Conservation (phyloP, 23 tunicate genomes). For the Oikopleura vanhoeffeni region DNA sequence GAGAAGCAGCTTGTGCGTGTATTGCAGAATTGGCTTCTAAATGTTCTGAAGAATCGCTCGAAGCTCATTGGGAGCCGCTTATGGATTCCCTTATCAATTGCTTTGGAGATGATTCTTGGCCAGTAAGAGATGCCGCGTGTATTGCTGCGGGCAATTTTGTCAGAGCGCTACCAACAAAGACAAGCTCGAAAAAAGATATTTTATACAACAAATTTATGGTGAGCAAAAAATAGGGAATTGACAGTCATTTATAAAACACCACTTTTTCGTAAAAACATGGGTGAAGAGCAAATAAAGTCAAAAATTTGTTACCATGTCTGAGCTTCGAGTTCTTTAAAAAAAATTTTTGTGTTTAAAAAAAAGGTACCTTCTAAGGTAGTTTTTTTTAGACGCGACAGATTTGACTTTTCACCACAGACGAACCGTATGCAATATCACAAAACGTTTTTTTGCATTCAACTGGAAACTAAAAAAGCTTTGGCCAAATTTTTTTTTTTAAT, state of each 20-base stretch:
- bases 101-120: constrained; percentile 89
- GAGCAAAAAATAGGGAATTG: neutral
- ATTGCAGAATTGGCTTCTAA: constrained; percentile 58
- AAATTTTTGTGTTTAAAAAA: no score
- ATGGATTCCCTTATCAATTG: constrained; percentile 37
- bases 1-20: constrained; percentile 94
- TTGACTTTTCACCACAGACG: no score
- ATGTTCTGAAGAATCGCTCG: neutral
- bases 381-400: no score
- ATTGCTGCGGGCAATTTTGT: constrained; percentile 75
- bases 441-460: no score
- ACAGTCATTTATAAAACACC: neutral
- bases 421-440: no score
- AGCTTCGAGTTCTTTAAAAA: constrained; percentile 26
- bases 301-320: no score
- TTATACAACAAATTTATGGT: neutral
- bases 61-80: neutral
- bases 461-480: no score
- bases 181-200: neutral
- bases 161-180: constrained; percentile 17
- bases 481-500: no score
- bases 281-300: no score
- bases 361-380: no score
- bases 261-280: no score
- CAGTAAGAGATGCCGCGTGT: constrained; percentile 89